Base-by-base conservation (phyloP, 2,113 vertebrate genomes). In the Pollachius pollachius region DNA sequence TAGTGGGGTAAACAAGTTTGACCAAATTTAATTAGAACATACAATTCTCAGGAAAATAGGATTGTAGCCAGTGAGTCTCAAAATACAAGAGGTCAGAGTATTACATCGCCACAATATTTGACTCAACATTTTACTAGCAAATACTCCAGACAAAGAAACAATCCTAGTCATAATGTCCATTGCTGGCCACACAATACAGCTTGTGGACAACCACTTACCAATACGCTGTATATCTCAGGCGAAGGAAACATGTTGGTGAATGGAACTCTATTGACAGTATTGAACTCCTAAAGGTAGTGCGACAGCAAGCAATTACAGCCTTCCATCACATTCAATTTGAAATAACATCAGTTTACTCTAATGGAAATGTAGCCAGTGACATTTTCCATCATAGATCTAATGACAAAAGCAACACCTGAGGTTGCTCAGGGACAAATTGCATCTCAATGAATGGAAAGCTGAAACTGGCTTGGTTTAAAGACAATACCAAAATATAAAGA, bases 241-340 rank as follows among this genome's bases (percentile, higher is more conserved):
- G 84, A 79, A 87, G 52, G 37, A 61, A 85, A 81, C 79, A 85
- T 52, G 27, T 48, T 81, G 62, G 58, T 85, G 75, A 85, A 83
- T 84, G 81, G 78, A 78, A 23, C 70, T 77, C 62, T 74, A 84
- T 83, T 75, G 79, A 85, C 81, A 83, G 74, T 81, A 84, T 80
- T 85, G 81, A 71, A 87, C 77, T 90, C 69, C 23, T 78, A 65
- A 81, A 84, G 73, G 76, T 75, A 76, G 58, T 34, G 70, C 62
- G 48, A 78, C 75, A 78, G 77, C 57, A 71, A 76, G 80, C 78
- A 81, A 83, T 85, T 82, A 78, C 71, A 74, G 78, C 68, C 75
- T 75, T 74, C 82, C 52, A 87, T 85, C 81, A 74, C 58, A 75
- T 74, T 73, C 72, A 78, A 81, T 86, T 74, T 82, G 41, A 81